Evolutionary conservation across 1,140 invertebrate genomes (phyloP), one percentile per base, ranked within the genome.

Genomic region (Tetragnatha versicolor): DNA sequence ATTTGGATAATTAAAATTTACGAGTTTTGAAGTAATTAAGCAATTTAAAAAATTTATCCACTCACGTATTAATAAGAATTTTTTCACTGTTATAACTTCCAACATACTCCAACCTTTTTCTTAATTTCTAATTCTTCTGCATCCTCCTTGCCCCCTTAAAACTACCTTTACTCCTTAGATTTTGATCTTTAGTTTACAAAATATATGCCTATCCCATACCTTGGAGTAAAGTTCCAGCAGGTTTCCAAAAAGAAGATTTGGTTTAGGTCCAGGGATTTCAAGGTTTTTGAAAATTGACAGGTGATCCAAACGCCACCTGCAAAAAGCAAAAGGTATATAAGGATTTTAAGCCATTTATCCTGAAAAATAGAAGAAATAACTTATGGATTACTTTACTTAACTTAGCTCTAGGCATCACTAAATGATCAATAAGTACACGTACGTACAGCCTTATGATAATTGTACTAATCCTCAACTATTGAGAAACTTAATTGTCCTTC

Each of bases 241-340:
- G n/a, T 75, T 75, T 5, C 58, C 72, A 20, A 75, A 75, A 1
- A 75, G 22, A 5, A 73, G 5, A 42, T 33, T 60, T 3, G 70
- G 70, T 45, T 42, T 45, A 0, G 70, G 70, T 45, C 70, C 70
- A 20, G 70, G 70, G n/a, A 73, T 73, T 12, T 39, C 70, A 9
- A 73, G 25, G n/a, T 73, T 61, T 14, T 58, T 10, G n/a, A 60
- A 73, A 3, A 20, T 4, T 20, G 51, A 45, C 14, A 22, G 17
- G 3, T 31, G 10, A 9, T 61, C 14, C 55, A 25, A 29, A 9
- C 70, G 35, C 70, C 70, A 73, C 31, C 70, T 73, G 17, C 25
- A 37, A 51, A 35, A 70, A 27, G 70, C 17, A 29, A 29, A 29
- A 58, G 17, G 9, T 9, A 45, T 17, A 9, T 45, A 9, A 45